Evolutionary conservation across 2,113 vertebrate species (phyloP), one percentile per base, ranked within the genome.

Genomic region (Aramus guarauna): DNA sequence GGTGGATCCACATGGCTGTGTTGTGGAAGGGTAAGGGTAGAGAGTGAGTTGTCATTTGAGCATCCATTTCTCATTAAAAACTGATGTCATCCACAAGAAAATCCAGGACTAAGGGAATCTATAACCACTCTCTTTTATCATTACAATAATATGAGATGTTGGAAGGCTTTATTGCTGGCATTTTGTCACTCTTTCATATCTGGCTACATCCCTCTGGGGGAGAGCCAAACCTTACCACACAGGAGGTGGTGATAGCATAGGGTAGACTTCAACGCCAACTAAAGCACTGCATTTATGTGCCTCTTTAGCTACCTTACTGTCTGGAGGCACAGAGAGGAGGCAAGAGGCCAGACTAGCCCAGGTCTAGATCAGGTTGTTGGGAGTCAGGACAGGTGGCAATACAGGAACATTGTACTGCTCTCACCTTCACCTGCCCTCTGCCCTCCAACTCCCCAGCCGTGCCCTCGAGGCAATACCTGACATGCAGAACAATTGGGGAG

Each of bases 51-150:
- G 20, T 43, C 68, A 48, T 26, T 15, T n/a, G 58, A 73, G 13
- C 20, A 67, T 72, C 58, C 7, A 9, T 69, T 94, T 69, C 24
- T 79, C 32, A 36, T 92, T 59, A 60, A 96, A 94, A 80, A 32
- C 4, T 20, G n/a, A 5, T 23, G 21, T 39, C 15, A n/a, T 47
- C 15, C 58, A 68, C 34, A 87, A 58, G 63, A 80, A 92, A 86
- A 71, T 32, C 17, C 14, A 77, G 21, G 7, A 37, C 37, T 74
- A 67, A 71, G 47, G 34, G 36, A 83, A 74, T 1, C 5, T 56
- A n/a, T 79, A 72, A 66, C 10, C 15, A 41, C 21, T 74, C 6
- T n/a, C 15, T 82, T 86, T 88, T 24, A 39, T 32, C 22, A 22
- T 90, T 77, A 62, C 24, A 84, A 15, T n/a, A 81, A 41, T 11